These are phyloP conservation scores for Castor canadensis DNA, from an alignment of 2,113 vertebrate genomes.

Conservation along the genomic window DNA sequence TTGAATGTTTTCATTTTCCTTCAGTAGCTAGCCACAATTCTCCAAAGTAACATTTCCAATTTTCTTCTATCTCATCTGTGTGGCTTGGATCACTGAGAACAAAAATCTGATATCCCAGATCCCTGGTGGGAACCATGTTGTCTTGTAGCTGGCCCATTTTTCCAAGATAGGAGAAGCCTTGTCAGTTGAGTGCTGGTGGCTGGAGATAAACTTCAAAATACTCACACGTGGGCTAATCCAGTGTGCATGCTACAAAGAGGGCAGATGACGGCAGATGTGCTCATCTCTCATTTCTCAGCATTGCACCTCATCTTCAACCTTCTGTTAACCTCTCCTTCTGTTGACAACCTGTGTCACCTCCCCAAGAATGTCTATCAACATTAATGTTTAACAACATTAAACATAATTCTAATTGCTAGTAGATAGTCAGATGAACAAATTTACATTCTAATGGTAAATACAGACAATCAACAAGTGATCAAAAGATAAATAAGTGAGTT, in stretches of 20 bases:
- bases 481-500: neutral
- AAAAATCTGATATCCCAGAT: neutral
- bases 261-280: no score
- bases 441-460: neutral
- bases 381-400: neutral
- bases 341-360: no score
- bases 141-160: neutral
- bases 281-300: no score
- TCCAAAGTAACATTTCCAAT: no score
- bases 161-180: neutral
- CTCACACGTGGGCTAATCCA: no score
- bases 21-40: neutral
- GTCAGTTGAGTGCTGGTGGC: neutral
- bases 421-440: neutral
- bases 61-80: no score
- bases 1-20: neutral
- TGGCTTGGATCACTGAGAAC: no score
- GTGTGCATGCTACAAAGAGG: no score
- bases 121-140: neutral
- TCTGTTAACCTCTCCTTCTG: no score
- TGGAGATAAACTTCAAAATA: neutral
- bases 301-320: no score
- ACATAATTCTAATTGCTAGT: neutral
- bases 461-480: neutral
- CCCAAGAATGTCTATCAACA: no score